Conservation (phyloP, 2,888 invertebrate species). For the Amiota mariae region DNA sequence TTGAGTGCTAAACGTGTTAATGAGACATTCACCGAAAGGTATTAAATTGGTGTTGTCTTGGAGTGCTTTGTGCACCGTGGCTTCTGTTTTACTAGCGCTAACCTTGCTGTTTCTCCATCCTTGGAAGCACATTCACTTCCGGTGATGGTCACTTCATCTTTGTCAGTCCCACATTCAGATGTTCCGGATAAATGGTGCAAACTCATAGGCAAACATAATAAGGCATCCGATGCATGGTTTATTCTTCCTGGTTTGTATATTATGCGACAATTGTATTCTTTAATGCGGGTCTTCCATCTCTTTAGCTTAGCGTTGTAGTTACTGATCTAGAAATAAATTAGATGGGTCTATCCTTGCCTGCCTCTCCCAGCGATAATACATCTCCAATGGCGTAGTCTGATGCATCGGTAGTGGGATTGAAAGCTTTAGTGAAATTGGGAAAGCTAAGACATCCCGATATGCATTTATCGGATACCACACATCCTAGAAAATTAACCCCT, state of each 20-base stretch:
- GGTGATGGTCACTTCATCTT: not conserved
- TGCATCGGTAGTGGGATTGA: conserved; percentile 44
- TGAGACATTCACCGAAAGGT: too few species aligned
- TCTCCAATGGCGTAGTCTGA: conserved; percentile 39
- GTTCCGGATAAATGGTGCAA: not conserved
- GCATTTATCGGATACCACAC: conserved; percentile 30
- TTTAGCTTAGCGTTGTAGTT: not conserved
- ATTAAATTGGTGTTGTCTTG: conserved; percentile 27
- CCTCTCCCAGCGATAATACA: not conserved
- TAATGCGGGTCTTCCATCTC: not conserved
- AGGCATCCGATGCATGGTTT: not conserved
- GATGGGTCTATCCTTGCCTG: conserved; percentile 33
- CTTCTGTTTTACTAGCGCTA: not conserved
- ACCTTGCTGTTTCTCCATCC: too few species aligned
- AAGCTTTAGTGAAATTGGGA: conserved; percentile 43
- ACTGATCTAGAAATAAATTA: not conserved
- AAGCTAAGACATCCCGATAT: conserved; percentile 40
- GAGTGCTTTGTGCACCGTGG: conserved; percentile 26
- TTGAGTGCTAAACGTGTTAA: too few species aligned
- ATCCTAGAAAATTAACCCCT: conserved; percentile 38
- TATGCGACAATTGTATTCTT: not conserved
- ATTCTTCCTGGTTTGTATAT: not conserved
- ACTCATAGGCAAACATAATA: not conserved
- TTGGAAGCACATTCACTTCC: too few species aligned
- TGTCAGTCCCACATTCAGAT: not conserved